A percentile compares a stretch with the other conserved stretches of the same genome.
Evolutionary conservation across 1,140 invertebrate species (phyloP).

Genomic region (Muscidifurax raptorellus): DNA sequence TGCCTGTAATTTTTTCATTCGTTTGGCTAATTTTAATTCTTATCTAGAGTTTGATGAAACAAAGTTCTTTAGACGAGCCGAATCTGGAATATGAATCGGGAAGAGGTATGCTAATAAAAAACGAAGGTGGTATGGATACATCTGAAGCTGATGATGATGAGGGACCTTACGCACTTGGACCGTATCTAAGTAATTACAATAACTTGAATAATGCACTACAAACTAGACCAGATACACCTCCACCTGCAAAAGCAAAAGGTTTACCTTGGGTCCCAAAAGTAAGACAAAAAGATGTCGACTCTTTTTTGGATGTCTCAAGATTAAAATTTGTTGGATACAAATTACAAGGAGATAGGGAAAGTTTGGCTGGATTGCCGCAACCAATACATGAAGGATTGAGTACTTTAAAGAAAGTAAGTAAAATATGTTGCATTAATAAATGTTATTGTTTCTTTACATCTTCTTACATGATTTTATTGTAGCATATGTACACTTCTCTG

Average conservation of each 20-base stretch:
- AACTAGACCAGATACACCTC: slow-evolving; percentile 73
- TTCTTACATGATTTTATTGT: slow-evolving; percentile 54
- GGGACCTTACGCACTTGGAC: slow-evolving; percentile 52
- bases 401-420: slow-evolving; percentile 85
- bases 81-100: slow-evolving; percentile 68
- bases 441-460: slow-evolving; percentile 35
- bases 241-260: slow-evolving; percentile 74
- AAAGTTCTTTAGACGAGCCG: slow-evolving; percentile 94
- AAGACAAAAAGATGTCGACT: slow-evolving; percentile 93
- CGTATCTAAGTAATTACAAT: slow-evolving; percentile 64
- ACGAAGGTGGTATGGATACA: slow-evolving; percentile 76
- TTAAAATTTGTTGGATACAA: slow-evolving; percentile 97
- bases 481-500: slow-evolving; percentile 90
- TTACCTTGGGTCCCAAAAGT: slow-evolving; percentile 98
- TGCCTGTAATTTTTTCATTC: neutral
- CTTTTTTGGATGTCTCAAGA: slow-evolving; percentile 92
- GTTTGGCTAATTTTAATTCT: slow-evolving; percentile 48
- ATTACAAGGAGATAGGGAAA: slow-evolving; percentile 88
- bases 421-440: neutral
- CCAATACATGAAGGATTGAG: slow-evolving; percentile 96
- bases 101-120: slow-evolving; percentile 60
- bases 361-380: slow-evolving; percentile 93
- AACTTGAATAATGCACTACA: slow-evolving; percentile 64
- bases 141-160: slow-evolving; percentile 64
- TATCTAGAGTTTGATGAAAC: slow-evolving; percentile 89